These are phyloP conservation scores for Oreocharis arfaki DNA, from an alignment of 2,113 vertebrate species.

Conservation along the genomic window DNA sequence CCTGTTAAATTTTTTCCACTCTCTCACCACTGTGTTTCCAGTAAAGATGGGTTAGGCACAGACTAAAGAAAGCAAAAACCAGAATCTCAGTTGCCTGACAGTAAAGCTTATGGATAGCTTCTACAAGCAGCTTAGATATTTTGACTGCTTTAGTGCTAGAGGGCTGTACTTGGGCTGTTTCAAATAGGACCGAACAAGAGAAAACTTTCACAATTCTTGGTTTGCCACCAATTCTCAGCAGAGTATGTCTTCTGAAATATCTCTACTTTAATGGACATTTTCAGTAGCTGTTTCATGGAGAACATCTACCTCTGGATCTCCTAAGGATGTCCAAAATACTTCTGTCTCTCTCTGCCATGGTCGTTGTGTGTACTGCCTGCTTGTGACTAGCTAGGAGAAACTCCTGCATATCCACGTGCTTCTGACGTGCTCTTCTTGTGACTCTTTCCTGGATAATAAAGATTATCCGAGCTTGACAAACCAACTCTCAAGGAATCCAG, in stretches of 20 bases:
- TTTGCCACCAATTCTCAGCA: not conserved
- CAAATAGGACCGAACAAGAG: not conserved
- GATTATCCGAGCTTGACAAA: not conserved
- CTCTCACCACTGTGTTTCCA: not conserved
- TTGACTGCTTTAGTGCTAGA: not conserved
- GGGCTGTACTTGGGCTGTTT: not conserved
- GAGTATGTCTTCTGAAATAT: not conserved
- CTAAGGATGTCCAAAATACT: not conserved
- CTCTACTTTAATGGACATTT: not conserved
- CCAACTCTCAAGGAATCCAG: not conserved
- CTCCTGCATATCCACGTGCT: not conserved
- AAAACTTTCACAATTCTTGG: not conserved
- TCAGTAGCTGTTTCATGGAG: not conserved
- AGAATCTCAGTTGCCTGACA: not conserved
- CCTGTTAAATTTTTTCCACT: slow-evolving; percentile 7
- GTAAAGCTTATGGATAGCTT: not conserved
- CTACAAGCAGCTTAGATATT: not conserved
- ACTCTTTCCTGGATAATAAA: not conserved
- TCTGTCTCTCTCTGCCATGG: not conserved
- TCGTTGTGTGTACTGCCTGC: not conserved
- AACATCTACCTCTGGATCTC: not conserved
- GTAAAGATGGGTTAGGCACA: not conserved
- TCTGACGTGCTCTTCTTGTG: not conserved
- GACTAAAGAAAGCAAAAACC: not conserved
- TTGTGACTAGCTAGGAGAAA: not conserved